phyloP scores from a whole-genome alignment of 2,888 invertebrate genomes.

The Byasa hedistus region DNA sequence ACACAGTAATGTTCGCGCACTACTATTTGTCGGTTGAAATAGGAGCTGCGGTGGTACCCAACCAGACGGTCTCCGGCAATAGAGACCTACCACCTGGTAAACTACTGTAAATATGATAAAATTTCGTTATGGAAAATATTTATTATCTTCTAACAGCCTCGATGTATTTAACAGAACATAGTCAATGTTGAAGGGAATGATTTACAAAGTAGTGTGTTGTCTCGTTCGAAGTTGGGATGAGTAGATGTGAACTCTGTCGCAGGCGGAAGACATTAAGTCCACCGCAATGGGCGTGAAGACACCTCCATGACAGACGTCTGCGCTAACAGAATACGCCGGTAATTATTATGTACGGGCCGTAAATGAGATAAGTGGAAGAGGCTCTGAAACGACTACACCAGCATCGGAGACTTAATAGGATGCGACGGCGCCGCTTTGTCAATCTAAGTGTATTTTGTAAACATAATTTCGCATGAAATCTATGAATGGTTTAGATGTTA shows the following conservation, averaged over 20 bases:
- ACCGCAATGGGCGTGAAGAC: constrained; percentile 23
- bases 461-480: constrained; percentile 7
- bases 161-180: too few relatives aligned
- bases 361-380: constrained; percentile 20
- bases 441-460: background rate
- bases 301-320: constrained; percentile 20
- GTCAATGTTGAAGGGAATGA: too few relatives aligned
- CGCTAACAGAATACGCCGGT: constrained; percentile 27
- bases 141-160: too few relatives aligned
- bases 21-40: too few relatives aligned
- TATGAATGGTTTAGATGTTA: background rate
- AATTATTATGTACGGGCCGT: constrained; percentile 25
- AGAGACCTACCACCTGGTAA: too few relatives aligned
- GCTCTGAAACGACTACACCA: constrained; percentile 6
- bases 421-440: constrained; percentile 10
- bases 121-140: too few relatives aligned
- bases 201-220: too few relatives aligned
- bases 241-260: background rate
- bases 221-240: too few relatives aligned
- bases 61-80: too few relatives aligned
- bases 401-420: constrained; percentile 8
- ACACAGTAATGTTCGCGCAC: too few relatives aligned
- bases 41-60: too few relatives aligned
- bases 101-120: too few relatives aligned
- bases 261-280: constrained; percentile 16